phyloP scores from a whole-genome alignment of 2,888 invertebrate species.

The Busseola fusca region DNA sequence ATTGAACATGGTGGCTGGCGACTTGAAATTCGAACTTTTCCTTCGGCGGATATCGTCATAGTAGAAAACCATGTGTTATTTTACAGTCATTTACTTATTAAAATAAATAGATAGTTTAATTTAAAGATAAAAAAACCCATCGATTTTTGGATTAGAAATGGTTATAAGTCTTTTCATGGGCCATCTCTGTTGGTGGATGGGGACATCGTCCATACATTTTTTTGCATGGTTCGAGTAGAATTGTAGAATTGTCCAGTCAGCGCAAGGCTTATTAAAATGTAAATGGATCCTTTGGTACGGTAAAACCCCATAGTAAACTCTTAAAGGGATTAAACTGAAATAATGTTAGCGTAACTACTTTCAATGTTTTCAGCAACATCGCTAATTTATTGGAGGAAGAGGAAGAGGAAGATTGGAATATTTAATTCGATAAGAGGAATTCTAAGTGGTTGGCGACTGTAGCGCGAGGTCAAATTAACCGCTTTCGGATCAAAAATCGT shows the following conservation, averaged over 20 bases:
- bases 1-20: constrained; percentile 7
- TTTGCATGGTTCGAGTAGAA: background rate
- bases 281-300: background rate
- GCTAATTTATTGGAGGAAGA: constrained; percentile 47
- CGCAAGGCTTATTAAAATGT: background rate
- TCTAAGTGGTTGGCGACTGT: constrained; percentile 56
- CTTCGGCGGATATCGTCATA: no score
- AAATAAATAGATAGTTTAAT: no score
- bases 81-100: no score
- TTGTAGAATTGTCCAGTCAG: background rate
- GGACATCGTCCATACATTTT: no score
- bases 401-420: constrained; percentile 55
- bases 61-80: no score
- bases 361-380: constrained; percentile 44
- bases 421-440: constrained; percentile 60
- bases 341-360: constrained; percentile 31
- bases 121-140: no score
- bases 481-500: no score
- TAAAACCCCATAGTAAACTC: constrained; percentile 4
- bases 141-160: no score
- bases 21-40: background rate
- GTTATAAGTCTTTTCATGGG: no score
- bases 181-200: no score
- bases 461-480: constrained; percentile 56
- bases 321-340: constrained; percentile 23